A percentile compares a stretch with the other conserved stretches of the same genome.
These are phyloP conservation scores for Trichogramma evanescens DNA, from an alignment of 2,888 invertebrate species.

Conservation along the genomic window DNA sequence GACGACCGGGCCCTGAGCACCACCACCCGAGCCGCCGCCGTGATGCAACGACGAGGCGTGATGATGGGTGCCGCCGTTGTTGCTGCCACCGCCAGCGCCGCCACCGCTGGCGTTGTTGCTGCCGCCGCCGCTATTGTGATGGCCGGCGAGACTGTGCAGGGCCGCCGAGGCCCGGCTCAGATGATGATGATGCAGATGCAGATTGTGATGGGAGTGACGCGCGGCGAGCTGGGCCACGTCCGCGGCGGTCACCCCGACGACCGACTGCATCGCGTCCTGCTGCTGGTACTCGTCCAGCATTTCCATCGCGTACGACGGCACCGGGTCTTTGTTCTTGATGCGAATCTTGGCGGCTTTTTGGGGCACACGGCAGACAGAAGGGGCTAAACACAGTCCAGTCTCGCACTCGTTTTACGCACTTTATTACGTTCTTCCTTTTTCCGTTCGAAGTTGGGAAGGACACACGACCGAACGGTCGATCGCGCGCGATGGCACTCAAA, in stretches of 20 bases:
- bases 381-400: background rate
- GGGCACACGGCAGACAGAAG: constrained; percentile 18
- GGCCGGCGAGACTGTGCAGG: constrained; percentile 4
- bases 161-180: background rate
- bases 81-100: constrained; percentile 26
- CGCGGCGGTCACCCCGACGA: background rate
- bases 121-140: constrained; percentile 26
- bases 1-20: constrained; percentile 35
- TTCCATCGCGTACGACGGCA: constrained; percentile 79
- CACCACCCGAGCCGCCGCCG: constrained; percentile 28
- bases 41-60: background rate
- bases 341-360: constrained; percentile 67
- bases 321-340: constrained; percentile 81
- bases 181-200: too few relatives aligned
- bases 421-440: too few relatives aligned
- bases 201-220: background rate
- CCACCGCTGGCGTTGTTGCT: constrained; percentile 36
- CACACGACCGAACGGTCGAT: too few relatives aligned
- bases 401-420: background rate
- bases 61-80: constrained; percentile 45
- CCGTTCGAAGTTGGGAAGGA: too few relatives aligned
- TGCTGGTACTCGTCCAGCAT: constrained; percentile 48
- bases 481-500: too few relatives aligned
- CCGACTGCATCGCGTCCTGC: background rate
- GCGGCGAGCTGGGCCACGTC: background rate